A percentile compares a stretch with the other conserved stretches of the same genome.
These are phyloP conservation scores for Zaprionus nigranus DNA, from an alignment of 1,140 invertebrate genomes.

Conservation along the genomic window DNA sequence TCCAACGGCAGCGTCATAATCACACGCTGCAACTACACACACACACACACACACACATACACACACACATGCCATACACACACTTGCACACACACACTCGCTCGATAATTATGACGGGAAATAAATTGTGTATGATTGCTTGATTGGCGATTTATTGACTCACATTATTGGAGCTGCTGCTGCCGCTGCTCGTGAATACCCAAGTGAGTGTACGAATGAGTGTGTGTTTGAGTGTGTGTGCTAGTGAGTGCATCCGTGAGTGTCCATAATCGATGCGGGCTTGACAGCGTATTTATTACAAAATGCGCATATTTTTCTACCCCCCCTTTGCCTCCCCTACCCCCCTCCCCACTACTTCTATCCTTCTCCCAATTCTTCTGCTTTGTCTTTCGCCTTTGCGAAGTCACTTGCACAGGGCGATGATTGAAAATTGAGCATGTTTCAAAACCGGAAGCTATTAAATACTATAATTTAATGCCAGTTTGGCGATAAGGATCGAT, in stretches of 20 bases:
- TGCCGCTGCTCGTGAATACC: constrained; percentile 37
- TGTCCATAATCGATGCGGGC: constrained; percentile 76
- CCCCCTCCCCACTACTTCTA: background rate
- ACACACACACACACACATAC: constrained; percentile 15
- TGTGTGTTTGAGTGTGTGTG: constrained; percentile 21
- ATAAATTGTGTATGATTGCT: constrained; percentile 84
- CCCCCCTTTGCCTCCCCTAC: background rate
- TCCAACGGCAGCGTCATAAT: constrained; percentile 80
- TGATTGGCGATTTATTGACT: constrained; percentile 84
- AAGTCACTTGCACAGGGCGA: constrained; percentile 33
- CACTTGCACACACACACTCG: constrained; percentile 22
- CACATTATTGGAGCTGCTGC: constrained; percentile 81
- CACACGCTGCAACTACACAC: constrained; percentile 67
- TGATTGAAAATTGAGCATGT: constrained; percentile 66
- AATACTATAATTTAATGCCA: constrained; percentile 44
- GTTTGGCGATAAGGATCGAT: background rate
- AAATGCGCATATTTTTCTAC: constrained; percentile 61
- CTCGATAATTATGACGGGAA: constrained; percentile 83
- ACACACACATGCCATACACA: constrained; percentile 19
- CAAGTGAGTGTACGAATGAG: constrained; percentile 13
- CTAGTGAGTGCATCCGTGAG: constrained; percentile 73
- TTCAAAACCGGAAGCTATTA: constrained; percentile 72
- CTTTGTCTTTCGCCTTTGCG: background rate
- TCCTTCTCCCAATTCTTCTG: background rate
- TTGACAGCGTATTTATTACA: constrained; percentile 81